These are phyloP conservation scores for Pocota personata DNA, from an alignment of 2,888 invertebrate species.

Conservation along the genomic window DNA sequence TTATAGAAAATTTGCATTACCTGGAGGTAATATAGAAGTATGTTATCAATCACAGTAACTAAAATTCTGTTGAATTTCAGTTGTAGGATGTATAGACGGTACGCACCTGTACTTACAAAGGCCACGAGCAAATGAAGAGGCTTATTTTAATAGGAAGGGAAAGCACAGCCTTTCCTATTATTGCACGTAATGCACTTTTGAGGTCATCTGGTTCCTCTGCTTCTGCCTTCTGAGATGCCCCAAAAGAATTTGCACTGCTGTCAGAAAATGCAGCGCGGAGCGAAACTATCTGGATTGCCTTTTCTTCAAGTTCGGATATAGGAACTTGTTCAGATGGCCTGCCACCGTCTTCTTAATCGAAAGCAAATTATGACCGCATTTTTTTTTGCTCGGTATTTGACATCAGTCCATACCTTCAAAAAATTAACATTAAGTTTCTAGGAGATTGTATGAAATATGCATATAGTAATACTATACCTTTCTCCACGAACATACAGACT, in stretches of 20 bases:
- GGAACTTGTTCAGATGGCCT: constrained; percentile 8
- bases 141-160: too few species aligned
- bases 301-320: constrained; percentile 4
- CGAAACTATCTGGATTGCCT: neutral
- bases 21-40: too few species aligned
- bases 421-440: neutral
- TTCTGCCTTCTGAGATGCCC: too few species aligned
- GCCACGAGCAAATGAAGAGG: too few species aligned
- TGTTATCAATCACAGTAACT: too few species aligned
- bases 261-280: constrained; percentile 1
- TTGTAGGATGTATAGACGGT: too few species aligned
- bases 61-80: too few species aligned
- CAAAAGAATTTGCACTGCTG: neutral
- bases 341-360: neutral
- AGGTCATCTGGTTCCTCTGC: too few species aligned
- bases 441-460: neutral
- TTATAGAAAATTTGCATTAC: too few species aligned
- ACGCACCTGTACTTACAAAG: too few species aligned
- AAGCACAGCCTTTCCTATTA: too few species aligned
- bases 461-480: neutral
- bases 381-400: constrained; percentile 4
- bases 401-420: neutral
- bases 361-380: neutral
- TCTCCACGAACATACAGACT: neutral
- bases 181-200: too few species aligned